Evolutionary conservation across 2,113 vertebrate genomes (phyloP).

Genomic region (Probosciger aterrimus): DNA sequence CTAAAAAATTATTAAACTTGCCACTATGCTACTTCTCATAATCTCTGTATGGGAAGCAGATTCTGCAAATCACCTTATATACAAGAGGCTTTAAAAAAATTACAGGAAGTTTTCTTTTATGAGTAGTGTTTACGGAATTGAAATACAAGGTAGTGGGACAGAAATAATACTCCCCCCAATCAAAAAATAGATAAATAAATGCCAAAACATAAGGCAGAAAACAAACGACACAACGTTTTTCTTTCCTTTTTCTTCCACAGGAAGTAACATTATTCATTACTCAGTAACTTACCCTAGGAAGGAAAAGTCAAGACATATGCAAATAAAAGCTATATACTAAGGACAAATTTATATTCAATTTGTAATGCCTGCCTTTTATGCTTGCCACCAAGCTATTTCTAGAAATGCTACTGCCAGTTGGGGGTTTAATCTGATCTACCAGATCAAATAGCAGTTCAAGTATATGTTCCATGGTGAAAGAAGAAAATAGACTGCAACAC

Average conservation of each 20-base stretch:
- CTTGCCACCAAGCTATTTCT: slow-evolving; percentile 49
- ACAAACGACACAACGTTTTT: neutral
- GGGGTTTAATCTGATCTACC: slow-evolving; percentile 58
- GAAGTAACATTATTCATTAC: neutral
- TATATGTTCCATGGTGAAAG: slow-evolving; percentile 26
- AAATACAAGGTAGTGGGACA: neutral
- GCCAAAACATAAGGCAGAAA: neutral
- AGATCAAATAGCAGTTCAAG: slow-evolving; percentile 56
- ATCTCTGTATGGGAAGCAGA: neutral
- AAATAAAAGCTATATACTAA: neutral
- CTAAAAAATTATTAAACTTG: neutral
- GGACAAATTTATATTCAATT: neutral
- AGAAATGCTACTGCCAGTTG: slow-evolving; percentile 54
- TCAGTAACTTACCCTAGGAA: neutral
- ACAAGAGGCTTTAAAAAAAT: neutral
- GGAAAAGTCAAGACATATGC: neutral
- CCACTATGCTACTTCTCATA: neutral
- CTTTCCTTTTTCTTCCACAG: neutral
- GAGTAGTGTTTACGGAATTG: neutral
- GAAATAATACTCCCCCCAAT: neutral
- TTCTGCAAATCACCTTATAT: neutral
- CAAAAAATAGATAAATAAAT: neutral
- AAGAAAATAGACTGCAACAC: neutral
- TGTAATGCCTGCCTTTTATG: slow-evolving; percentile 15
- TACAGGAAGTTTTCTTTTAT: neutral